Evolutionary conservation across 2,888 invertebrate species (phyloP).

Genomic region (Stenichneumon culpator): DNA sequence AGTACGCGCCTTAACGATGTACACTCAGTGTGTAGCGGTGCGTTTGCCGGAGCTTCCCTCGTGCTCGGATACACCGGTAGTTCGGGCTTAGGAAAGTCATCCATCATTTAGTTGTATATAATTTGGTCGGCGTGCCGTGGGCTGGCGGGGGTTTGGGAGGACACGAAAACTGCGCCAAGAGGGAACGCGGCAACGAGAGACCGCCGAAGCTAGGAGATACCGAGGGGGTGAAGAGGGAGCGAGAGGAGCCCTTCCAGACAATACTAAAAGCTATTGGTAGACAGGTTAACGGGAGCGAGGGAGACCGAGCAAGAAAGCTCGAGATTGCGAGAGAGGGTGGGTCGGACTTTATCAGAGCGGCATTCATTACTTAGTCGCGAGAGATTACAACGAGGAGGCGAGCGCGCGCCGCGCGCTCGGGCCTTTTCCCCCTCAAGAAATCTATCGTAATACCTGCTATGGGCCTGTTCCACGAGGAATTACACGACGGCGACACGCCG

Average conservation of each 20-base stretch:
- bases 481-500: conserved; percentile 56
- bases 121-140: conserved; percentile 70
- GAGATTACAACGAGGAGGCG: conserved; percentile 76
- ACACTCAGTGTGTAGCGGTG: not conserved
- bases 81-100: conserved; percentile 70
- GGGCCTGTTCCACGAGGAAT: conserved; percentile 57
- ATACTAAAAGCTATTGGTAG: conserved; percentile 13
- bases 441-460: conserved; percentile 52
- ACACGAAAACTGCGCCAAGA: conserved; percentile 71
- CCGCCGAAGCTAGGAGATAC: not conserved
- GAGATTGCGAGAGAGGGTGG: conserved; percentile 56
- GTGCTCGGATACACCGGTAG: conserved; percentile 46
- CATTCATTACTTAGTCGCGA: conserved; percentile 80
- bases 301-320: conserved; percentile 18
- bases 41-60: conserved; percentile 26
- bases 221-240: conserved; percentile 4
- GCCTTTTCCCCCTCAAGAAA: conserved; percentile 41
- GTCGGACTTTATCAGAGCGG: conserved; percentile 77
- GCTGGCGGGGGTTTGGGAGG: conserved; percentile 53
- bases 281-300: conserved; percentile 28
- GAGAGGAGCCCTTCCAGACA: conserved; percentile 23
- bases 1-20: conserved; percentile 16
- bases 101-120: conserved; percentile 80
- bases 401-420: conserved; percentile 1
- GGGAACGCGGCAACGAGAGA: conserved; percentile 44